Evolutionary conservation across 2,797 vertebrate species (phyloP).

Genomic region (Chromobotia macracanthus): DNA sequence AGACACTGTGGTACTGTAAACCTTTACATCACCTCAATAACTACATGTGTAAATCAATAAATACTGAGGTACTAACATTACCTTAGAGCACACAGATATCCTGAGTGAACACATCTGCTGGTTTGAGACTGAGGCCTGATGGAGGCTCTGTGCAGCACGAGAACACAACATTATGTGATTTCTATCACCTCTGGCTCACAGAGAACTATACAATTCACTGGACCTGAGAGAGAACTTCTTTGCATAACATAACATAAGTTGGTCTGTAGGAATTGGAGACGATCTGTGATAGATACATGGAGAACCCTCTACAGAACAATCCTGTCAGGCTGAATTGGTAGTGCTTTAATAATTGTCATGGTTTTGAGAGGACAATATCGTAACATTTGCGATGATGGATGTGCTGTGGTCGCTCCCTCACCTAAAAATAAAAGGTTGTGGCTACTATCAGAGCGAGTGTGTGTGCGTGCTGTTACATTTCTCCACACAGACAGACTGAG

Average conservation of each 20-base stretch:
- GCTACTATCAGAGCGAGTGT: constrained; percentile 24
- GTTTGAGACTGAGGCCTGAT: no score
- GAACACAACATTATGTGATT: no score
- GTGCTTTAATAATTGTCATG: constrained; percentile 70
- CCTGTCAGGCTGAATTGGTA: constrained; percentile 59
- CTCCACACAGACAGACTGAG: no score
- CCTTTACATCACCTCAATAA: no score
- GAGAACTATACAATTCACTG: not conserved
- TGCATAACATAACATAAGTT: not conserved
- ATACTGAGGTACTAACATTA: no score
- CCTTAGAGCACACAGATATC: no score
- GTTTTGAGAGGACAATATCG: constrained; percentile 13
- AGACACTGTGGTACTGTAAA: no score
- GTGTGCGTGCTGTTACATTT: not conserved
- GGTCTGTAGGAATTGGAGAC: not conserved
- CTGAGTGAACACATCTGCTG: no score
- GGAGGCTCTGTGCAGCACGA: no score
- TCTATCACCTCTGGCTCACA: no score
- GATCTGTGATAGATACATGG: constrained; percentile 45
- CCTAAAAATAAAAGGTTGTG: constrained; percentile 44
- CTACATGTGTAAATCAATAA: no score
- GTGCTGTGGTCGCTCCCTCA: constrained; percentile 1
- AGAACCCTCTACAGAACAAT: constrained; percentile 52
- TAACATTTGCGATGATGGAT: constrained; percentile 45
- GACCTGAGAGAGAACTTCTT: not conserved